phyloP scores from a whole-genome alignment of 2,113 vertebrate species.

The Typhlomys cinereus region DNA sequence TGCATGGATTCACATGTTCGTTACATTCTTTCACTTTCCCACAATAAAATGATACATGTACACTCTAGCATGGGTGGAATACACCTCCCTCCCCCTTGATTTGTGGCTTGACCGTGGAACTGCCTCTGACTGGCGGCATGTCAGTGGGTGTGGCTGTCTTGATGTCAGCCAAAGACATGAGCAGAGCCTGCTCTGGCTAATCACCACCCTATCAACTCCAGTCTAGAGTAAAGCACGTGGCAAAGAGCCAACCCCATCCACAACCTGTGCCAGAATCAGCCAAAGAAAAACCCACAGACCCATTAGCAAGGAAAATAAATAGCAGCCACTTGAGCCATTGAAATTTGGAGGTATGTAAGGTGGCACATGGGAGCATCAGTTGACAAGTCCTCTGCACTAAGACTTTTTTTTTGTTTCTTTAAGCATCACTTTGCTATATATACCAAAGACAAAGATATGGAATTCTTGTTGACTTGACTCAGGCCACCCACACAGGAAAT shows the following conservation, averaged over 20 bases:
- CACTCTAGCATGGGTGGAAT: background rate
- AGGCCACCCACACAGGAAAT: conserved; percentile 69
- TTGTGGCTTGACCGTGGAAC: background rate
- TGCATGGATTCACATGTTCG: background rate
- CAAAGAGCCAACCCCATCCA: background rate
- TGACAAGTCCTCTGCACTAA: background rate
- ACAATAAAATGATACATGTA: background rate
- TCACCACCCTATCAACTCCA: background rate
- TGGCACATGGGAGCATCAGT: background rate
- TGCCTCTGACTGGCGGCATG: background rate
- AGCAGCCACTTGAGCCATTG: background rate
- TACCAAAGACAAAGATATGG: conserved; percentile 52
- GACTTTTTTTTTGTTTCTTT: background rate
- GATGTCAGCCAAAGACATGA: background rate
- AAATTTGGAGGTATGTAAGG: background rate
- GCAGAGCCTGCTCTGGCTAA: background rate
- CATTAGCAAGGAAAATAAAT: conserved; percentile 11
- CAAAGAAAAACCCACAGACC: background rate
- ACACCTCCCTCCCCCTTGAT: background rate
- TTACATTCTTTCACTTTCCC: background rate
- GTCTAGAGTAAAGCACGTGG: background rate
- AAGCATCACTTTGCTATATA: conserved; percentile 12
- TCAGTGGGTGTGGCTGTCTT: background rate
- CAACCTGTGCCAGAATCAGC: background rate
- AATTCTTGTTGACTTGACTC: conserved; percentile 30